Conservation (phyloP, 2,888 invertebrate species). For the Cylindroiulus punctatus region DNA sequence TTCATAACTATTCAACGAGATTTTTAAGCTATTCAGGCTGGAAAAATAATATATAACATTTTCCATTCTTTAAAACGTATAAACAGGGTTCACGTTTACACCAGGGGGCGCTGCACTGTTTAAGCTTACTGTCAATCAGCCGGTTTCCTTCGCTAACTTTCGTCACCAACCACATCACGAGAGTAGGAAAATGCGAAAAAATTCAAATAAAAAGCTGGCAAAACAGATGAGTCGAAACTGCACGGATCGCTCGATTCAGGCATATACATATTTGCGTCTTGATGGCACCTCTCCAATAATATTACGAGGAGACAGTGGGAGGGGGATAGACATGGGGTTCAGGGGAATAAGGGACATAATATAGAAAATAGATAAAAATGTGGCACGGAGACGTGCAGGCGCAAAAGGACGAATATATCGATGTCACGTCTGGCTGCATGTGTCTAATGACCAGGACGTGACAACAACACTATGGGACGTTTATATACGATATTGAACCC, state of each 20-base stretch:
- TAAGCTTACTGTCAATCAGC: not conserved
- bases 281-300: slow-evolving; percentile 33
- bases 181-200: not conserved
- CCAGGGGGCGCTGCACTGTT: slow-evolving; percentile 10
- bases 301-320: not conserved
- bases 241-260: not conserved
- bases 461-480: slow-evolving; percentile 5
- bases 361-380: slow-evolving; percentile 35
- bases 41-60: too few species aligned
- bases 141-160: not conserved
- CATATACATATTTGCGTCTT: slow-evolving; percentile 6
- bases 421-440: slow-evolving; percentile 17
- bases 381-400: slow-evolving; percentile 4
- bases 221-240: not conserved
- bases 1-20: too few species aligned
- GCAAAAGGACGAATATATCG: not conserved
- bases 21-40: too few species aligned
- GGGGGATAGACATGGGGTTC: not conserved
- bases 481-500: slow-evolving; percentile 4
- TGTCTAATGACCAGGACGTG: slow-evolving; percentile 37
- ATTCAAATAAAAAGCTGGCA: not conserved
- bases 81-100: not conserved
- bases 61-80: too few species aligned
- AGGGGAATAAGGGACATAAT: not conserved
- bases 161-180: not conserved